Base-by-base conservation (phyloP, 1,140 invertebrate species). In the Zelostemma sp. region DNA sequence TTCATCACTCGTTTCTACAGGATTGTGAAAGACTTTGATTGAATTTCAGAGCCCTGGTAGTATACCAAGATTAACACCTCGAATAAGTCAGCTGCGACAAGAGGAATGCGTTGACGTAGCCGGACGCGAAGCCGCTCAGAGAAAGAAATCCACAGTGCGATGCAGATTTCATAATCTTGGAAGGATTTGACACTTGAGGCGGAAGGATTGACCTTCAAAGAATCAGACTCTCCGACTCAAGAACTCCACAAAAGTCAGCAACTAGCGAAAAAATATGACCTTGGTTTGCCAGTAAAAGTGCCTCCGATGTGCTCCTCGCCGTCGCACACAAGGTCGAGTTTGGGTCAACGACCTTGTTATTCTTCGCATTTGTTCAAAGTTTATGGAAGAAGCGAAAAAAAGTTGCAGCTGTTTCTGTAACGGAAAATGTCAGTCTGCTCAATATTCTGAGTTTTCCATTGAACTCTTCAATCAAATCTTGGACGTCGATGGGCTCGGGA, bases 121-220 rank as follows among this genome's bases (percentile, higher is more conserved):
- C 72, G 92, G 93, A 73, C 87, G 94, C 47, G 95, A 97, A 85
- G 91, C 92, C 38, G 93, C 93, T n/a, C 94, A 95, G 95, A 97
- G 86, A 89, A 92, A 43, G 93, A 96, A 85, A 88, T 95, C 49
- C 93, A 95, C 77, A 91, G 91, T 75, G 91, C 93, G 64, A 94
- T 97, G 88, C 92, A 94, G 81, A 95, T 96, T 83, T 95, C 94
- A 1, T 93, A 94, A 78, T 95, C 94, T 12, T 95, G 93, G 88
- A 94, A 96, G 82, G 94, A 96, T 85, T 87, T 96, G 1, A 92
- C 91, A 0, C 83, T 96, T 18, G 91, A 94, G 62, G 87, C 88
- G 1, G 90, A 91, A 73, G 83, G 82, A 47, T 50, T 86, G 6
- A 82, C 82, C 0, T 85, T 86, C 17, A 86, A 86, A 51, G 84